Conservation (phyloP, 2,113 vertebrate genomes). For the Zapus hudsonius region DNA sequence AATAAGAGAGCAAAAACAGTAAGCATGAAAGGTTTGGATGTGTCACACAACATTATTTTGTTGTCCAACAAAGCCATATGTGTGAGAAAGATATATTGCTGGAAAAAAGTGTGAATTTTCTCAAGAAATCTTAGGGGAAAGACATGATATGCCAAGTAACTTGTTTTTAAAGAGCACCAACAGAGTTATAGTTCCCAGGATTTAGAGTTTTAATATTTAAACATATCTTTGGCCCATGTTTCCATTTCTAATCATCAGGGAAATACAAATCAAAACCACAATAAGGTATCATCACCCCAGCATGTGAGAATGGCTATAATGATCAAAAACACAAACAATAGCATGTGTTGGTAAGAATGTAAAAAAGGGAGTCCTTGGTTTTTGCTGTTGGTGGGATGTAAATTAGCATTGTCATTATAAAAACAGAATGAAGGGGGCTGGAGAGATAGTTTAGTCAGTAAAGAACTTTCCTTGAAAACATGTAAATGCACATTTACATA, state of each 20-base stretch:
- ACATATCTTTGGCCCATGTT: background rate
- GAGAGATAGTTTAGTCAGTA: no score
- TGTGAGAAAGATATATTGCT: slow-evolving; percentile 58
- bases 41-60: slow-evolving; percentile 57
- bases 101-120: slow-evolving; percentile 57
- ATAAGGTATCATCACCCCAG: no score
- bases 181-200: slow-evolving; percentile 1
- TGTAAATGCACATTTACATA: background rate
- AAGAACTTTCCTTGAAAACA: no score
- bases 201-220: slow-evolving; percentile 2
- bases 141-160: slow-evolving; percentile 17
- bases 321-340: no score
- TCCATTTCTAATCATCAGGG: no score
- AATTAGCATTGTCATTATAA: no score
- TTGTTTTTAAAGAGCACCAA: slow-evolving; percentile 42
- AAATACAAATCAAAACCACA: no score
- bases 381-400: no score
- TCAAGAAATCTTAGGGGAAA: slow-evolving; percentile 38
- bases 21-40: slow-evolving; percentile 53
- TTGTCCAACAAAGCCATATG: slow-evolving; percentile 39
- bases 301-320: no score
- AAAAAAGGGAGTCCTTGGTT: no score
- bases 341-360: no score
- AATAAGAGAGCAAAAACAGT: slow-evolving; percentile 52
- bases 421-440: no score